Evolutionary conservation across 1,140 invertebrate species (phyloP).

Genomic region (Drosophila auraria): DNA sequence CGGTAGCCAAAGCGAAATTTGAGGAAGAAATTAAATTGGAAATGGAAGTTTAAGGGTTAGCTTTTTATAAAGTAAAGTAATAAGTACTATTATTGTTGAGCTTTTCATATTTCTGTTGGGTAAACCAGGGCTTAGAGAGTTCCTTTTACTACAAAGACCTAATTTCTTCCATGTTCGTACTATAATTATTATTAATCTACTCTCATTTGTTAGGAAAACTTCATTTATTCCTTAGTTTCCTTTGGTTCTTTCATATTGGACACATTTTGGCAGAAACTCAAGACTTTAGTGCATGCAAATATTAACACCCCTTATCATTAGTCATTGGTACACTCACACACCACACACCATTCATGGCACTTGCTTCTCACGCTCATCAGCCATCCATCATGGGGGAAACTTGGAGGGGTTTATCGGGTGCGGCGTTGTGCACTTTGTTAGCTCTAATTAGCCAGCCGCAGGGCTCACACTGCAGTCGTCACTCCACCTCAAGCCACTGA

Average conservation of each 20-base stretch:
- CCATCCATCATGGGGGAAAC: constrained; percentile 23
- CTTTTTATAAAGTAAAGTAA: too few species aligned
- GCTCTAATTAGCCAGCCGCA: constrained; percentile 30
- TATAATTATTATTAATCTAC: background rate
- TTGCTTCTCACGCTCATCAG: constrained; percentile 26
- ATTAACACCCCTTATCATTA: constrained; percentile 23
- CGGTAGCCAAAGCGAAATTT: too few species aligned
- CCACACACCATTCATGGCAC: constrained; percentile 5
- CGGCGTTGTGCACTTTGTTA: constrained; percentile 32
- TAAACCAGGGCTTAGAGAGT: background rate
- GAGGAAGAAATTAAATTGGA: too few species aligned
- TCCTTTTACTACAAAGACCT: background rate
- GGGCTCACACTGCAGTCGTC: constrained; percentile 15
- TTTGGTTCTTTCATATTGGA: too few species aligned
- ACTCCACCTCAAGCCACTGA: constrained; percentile 27
- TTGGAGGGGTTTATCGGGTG: constrained; percentile 8
- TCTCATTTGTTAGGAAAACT: background rate
- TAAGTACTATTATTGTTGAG: too few species aligned
- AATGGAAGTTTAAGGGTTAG: too few species aligned
- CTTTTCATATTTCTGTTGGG: too few species aligned
- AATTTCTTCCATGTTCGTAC: background rate
- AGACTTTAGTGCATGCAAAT: background rate
- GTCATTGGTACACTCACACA: constrained; percentile 22
- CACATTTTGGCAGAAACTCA: background rate
- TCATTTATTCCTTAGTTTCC: too few species aligned